phyloP scores from a whole-genome alignment of 1,140 invertebrate genomes.

The Drosophila simulans region DNA sequence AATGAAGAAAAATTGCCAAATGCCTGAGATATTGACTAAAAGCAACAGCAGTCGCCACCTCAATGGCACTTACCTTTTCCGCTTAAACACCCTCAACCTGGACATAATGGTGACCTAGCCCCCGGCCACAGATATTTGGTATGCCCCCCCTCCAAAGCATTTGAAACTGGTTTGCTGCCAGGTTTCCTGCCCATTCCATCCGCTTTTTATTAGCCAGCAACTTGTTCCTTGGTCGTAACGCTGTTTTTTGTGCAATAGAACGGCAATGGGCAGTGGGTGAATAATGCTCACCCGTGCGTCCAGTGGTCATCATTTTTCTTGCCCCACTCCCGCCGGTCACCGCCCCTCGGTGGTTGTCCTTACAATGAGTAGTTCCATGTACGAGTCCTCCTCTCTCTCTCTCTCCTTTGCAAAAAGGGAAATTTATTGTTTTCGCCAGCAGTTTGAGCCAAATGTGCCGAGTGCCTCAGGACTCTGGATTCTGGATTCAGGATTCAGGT shows the following conservation, averaged over 20 bases:
- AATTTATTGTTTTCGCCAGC: conserved; percentile 73
- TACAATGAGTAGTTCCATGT: conserved; percentile 27
- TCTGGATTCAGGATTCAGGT: conserved; percentile 34
- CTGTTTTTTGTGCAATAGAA: conserved; percentile 60
- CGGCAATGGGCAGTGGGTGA: conserved; percentile 12
- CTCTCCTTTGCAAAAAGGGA: conserved; percentile 58
- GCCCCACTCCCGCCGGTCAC: conserved; percentile 10
- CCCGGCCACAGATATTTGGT: neutral
- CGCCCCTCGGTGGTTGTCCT: conserved; percentile 9
- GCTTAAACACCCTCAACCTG: conserved; percentile 71
- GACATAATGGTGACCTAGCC: conserved; percentile 55
- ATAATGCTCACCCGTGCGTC: conserved; percentile 69
- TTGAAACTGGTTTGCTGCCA: conserved; percentile 45
- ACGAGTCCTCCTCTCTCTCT: conserved; percentile 33
- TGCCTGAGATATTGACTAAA: conserved; percentile 81
- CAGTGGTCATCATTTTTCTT: conserved; percentile 76
- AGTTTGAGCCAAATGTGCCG: conserved; percentile 68
- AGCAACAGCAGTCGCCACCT: conserved; percentile 28
- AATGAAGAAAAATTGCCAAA: conserved; percentile 79
- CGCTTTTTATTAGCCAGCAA: conserved; percentile 63
- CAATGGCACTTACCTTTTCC: conserved; percentile 77
- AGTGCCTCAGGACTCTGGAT: conserved; percentile 37
- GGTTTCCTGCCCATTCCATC: conserved; percentile 27
- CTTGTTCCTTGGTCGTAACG: conserved; percentile 70
- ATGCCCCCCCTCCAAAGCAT: conserved; percentile 33